Base-by-base conservation (phyloP, 2,888 invertebrate genomes). In the Oeneis ivallda region DNA sequence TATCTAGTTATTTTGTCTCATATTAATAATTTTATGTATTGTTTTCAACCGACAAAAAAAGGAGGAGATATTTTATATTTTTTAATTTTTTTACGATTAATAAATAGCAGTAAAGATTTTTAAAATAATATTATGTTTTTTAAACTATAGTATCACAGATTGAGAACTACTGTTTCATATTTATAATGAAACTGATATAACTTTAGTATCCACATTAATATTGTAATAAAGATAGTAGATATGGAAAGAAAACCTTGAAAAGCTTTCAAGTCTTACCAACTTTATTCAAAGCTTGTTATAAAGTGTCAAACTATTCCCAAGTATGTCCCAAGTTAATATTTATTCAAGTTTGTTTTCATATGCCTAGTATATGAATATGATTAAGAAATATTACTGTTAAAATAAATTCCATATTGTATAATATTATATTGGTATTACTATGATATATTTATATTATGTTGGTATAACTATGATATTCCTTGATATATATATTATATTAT, bases 221-320 rank as follows among this genome's bases (percentile, higher is more conserved):
- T 9, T 54, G 15, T 54, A 15, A 37, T 19, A 4, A 37, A 53
- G 15, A 53, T 10, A 34, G 26, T 26, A 26, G 26, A 10, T 34
- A 37, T 10, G 5, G 39, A 57, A 54, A 26, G 13, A 19, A 43
- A 58, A 58, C 57, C 19, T 32, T 41, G 41, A 13, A 57, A 57
- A 41, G 41, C 39, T 13, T 56, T 57, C 13, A 57, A 43, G 41
- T 56, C n/a, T 41, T 43, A 26, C 26, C 39, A 39, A 56, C 19
- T 19, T 47, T 47, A 15, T 47, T 19, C 19, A 5, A 49, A 19
- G 19, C 11, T 10, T 19, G 47, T 47, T 10, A 47, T 17, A 17
- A 19, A 34, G 34, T 34, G n/a, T 53, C 52, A 53, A 39, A 56
- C 17, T 56, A 17, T 41, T 39, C 10, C 41, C 17, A 17, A 56